Base-by-base conservation (phyloP, 1,140 invertebrate species). In the Papilio polyxenes region DNA sequence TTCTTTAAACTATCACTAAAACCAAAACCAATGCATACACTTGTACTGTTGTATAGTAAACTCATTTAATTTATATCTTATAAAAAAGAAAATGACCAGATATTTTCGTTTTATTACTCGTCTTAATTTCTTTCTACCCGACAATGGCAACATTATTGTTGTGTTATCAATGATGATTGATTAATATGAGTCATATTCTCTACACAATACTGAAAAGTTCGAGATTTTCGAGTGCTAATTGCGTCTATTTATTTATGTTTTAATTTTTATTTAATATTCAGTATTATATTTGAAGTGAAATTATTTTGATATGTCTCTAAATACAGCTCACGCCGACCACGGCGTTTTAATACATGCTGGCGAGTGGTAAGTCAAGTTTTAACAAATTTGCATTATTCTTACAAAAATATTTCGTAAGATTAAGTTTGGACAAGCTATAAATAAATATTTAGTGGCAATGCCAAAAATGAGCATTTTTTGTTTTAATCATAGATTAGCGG, bases 321-420 rank as follows among this genome's bases (percentile, higher is more conserved):
- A 99, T 92, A 98, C 98, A 81, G 98, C 98, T 80, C 98, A 99
- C 91, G 96, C 97, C 17, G 97, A 98, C 89, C 97, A 97, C 74
- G 98, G 98, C 20, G 98, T 99, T 48, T 95, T 99, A 51, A 98
- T 99, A 87, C 98, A 98, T 92, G 96, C 97, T 83, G 98, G 98
- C 87, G 98, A 99, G 96, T 96, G 96, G 98, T 99, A 96, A 97
- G 96, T 91, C 85, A 85, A 44, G 40, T 83, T 75, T 69, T 83
- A 51, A 31, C 2, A 15, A 53, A 37, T 56, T 51, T 77, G 5
- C 49, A 77, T 53, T 40, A 17, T 37, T 69, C 13, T 69, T 65
- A 13, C 9, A 31, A 69, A 37, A 37, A 23, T 23, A 31, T 0
- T 11, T 9, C 15, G 15, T 5, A 69, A 69, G 23, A 69, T 69